phyloP scores from a whole-genome alignment of 2,113 vertebrate species.

The human region DNA sequence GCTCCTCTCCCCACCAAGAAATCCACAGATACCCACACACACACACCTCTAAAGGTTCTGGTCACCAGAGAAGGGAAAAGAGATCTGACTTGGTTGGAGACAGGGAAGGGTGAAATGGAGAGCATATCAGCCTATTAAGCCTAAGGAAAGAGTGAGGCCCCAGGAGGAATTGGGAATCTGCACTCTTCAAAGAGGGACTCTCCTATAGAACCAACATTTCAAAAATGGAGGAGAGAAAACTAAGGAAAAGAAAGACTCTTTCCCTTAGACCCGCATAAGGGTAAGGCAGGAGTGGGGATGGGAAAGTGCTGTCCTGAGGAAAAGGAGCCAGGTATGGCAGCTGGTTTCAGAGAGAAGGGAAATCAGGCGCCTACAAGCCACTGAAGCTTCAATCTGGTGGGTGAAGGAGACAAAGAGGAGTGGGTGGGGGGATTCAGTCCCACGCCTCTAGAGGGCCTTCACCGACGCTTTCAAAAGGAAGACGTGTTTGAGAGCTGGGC shows the following conservation, averaged over 20 bases:
- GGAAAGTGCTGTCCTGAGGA: constrained; percentile 6
- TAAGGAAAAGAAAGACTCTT: background rate
- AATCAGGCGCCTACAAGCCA: background rate
- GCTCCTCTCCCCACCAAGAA: background rate
- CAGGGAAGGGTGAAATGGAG: background rate
- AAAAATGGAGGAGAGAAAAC: constrained; percentile 21
- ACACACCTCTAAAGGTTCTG: background rate
- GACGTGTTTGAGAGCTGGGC: constrained; percentile 21
- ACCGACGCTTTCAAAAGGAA: constrained; percentile 35
- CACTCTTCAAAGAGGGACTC: background rate
- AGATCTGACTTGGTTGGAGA: background rate
- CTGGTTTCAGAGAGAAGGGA: background rate
- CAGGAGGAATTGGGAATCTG: constrained; percentile 25
- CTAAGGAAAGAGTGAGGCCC: background rate
- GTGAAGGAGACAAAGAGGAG: constrained; percentile 69
- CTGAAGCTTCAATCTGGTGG: background rate
- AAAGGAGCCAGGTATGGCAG: constrained; percentile 6
- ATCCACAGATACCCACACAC: background rate
- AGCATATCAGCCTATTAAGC: background rate
- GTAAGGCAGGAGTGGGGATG: background rate
- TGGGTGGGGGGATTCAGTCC: constrained; percentile 58
- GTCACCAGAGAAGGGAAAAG: background rate
- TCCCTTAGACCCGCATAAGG: background rate
- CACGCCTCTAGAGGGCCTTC: constrained; percentile 74
- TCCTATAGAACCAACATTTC: constrained; percentile 26